phyloP scores from a whole-genome alignment of 2,888 invertebrate genomes.

The Lutraria lutraria region DNA sequence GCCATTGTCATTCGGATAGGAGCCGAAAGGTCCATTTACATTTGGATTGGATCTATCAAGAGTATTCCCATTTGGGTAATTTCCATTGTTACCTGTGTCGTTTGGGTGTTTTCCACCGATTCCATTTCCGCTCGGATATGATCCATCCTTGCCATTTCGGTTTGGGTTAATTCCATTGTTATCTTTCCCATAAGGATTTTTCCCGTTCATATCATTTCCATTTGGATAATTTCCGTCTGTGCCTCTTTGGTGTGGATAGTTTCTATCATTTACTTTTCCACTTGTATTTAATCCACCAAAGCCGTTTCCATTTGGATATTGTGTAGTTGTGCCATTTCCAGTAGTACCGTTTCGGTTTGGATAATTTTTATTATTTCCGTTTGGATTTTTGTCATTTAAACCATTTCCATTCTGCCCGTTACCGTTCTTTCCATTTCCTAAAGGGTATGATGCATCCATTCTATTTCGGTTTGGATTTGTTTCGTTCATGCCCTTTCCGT shows the following conservation, averaged over 20 bases:
- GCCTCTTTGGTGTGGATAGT: not conserved
- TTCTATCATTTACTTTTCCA: not conserved
- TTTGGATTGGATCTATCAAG: not conserved
- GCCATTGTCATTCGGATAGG: not conserved
- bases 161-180: not conserved
- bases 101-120: not conserved
- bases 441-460: not conserved
- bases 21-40: not conserved
- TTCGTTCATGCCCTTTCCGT: not conserved
- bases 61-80: not conserved
- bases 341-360: not conserved
- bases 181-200: not conserved
- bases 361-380: not conserved
- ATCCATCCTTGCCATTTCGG: not conserved
- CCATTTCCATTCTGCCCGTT: not conserved
- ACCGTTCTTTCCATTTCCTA: not conserved
- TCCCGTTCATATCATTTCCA: not conserved
- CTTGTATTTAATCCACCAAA: not conserved
- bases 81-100: not conserved
- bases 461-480: not conserved
- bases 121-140: not conserved
- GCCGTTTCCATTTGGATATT: not conserved
- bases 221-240: not conserved
- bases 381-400: not conserved
- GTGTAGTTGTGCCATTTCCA: not conserved